Base-by-base conservation (phyloP, 1,140 invertebrate genomes). In the Aplysia californica region DNA sequence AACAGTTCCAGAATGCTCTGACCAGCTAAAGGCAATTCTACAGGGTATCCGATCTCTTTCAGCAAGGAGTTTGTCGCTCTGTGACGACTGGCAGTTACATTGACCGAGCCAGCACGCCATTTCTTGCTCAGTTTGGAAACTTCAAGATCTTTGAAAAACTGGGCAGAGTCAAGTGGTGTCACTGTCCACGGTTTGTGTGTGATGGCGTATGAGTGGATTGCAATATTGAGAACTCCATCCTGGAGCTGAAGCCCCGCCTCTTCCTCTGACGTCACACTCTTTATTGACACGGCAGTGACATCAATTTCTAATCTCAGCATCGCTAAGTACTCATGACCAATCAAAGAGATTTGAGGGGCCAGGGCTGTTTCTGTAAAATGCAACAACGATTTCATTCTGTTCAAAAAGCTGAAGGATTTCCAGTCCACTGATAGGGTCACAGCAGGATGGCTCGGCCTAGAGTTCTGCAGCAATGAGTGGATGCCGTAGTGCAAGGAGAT, bases 1-100 rank as follows among this genome's bases (percentile, higher is more conserved):
- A 72, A 55, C 69, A 72, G 1, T 20, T 59, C 55, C 23, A 72
- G 50, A 26, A 56, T 72, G 50, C 10, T 58, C 50, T 72, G 69
- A 1, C 69, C 31, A 4, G 55, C 69, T 31, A 59, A 18, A 2
- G 69, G 69, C 29, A 72, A 41, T 21, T 50, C 44, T 26, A 72
- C 38, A 26, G 69, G 69, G 55, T 58, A 72, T 6, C 69, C 69
- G 15, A 72, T 29, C 18, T 50, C 38, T 29, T 56, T 29, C 23
- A 56, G 35, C 44, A 72, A 31, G 55, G 2, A 6, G 18, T 33
- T 50, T 2, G 38, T 35, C 21, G 69, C 31, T 35, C 69, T 1
- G 55, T 72, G 44, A 6, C 50, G 55, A 20, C 44, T 35, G 33
- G 26, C 6, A 31, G 69, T 56, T 5, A 72, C 29, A 2, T 72